Base-by-base conservation (phyloP, 2,113 vertebrate genomes). In the Neoarius graeffei region DNA sequence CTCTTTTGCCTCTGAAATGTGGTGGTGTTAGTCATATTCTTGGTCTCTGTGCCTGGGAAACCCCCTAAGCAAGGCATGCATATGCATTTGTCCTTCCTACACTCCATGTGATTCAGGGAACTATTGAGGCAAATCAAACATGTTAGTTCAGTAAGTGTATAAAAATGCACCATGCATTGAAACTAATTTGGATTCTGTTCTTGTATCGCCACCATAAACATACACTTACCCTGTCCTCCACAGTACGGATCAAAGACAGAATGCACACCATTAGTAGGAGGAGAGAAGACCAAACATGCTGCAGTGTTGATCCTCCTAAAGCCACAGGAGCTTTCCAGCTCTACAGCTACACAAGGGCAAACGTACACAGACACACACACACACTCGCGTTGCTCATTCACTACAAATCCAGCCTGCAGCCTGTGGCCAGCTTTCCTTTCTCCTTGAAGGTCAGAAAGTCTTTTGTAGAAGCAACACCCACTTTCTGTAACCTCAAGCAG, bases 361-460 rank as follows among this genome's bases (percentile, higher is more conserved):
- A 81, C 57, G 48, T 30, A 48, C 35, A 82, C 57, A 60, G 27
- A 42, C 79, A 81, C 79, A 81, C 77, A 2, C 69, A 7, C 30
- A 42, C 69, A 42, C 66, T 30, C 27, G 14, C 11, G 6, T 1
- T 54, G 13, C 64, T 84, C 35, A 25, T 82, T 62, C 57, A 19
- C 62, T 66, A 52, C 60, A 67, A 54, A 84, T 84, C 82, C 82
- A 84, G 62, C 60, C 42, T 52, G 62, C 23, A 67, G 62, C 62
- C 7, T 84, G 48, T 67, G 82, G 48, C 62, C 62, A 84, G 13
- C 62, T 84, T 84, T 67, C 17, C 82, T 84, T 67, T 84, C 62
- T 82, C 82, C 62, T 67, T 84, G 48, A 84, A 84, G 82, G 82
- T 84, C 82, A 84, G 48, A 4, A 67, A 66, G 62, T 84, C 82